phyloP scores from a whole-genome alignment of 2,797 vertebrate genomes.

The Pterois miles region DNA sequence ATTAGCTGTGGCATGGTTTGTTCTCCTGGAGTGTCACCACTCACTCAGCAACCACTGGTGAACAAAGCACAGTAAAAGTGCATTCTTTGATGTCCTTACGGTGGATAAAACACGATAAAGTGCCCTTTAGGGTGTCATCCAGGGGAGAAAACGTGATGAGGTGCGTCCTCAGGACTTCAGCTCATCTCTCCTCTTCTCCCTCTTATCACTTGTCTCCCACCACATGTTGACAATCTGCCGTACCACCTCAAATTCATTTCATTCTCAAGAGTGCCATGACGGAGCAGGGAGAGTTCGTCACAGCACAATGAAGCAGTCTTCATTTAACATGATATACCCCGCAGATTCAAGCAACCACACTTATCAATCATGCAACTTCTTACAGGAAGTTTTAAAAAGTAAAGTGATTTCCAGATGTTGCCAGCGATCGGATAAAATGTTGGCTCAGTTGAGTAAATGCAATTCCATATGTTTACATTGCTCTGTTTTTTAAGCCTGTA shows the following conservation, averaged over 20 bases:
- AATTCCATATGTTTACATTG: slow-evolving; percentile 43
- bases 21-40: slow-evolving; percentile 2
- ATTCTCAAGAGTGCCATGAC: slow-evolving; percentile 27
- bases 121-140: too few relatives aligned
- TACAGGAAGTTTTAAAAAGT: slow-evolving; percentile 50
- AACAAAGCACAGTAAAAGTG: too few relatives aligned
- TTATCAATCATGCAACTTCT: slow-evolving; percentile 51
- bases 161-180: slow-evolving; percentile 33
- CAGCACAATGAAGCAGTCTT: slow-evolving; percentile 23
- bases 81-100: too few relatives aligned
- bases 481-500: slow-evolving; percentile 3
- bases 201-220: slow-evolving; percentile 16
- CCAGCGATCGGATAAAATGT: slow-evolving; percentile 31
- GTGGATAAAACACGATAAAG: too few relatives aligned
- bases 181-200: slow-evolving; percentile 37
- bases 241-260: slow-evolving; percentile 32
- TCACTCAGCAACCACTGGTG: slow-evolving; percentile 29
- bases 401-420: slow-evolving; percentile 45
- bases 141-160: too few relatives aligned
- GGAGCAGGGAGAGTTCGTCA: background rate
- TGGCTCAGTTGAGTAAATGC: slow-evolving; percentile 24
- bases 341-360: slow-evolving; percentile 22
- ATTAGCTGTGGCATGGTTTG: background rate
- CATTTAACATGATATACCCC: slow-evolving; percentile 22
- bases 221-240: slow-evolving; percentile 39